Percentiles rank a stretch among this genome's conserved stretches.
phyloP scores from a whole-genome alignment of 2,113 vertebrate species.

The Clupea harengus region DNA sequence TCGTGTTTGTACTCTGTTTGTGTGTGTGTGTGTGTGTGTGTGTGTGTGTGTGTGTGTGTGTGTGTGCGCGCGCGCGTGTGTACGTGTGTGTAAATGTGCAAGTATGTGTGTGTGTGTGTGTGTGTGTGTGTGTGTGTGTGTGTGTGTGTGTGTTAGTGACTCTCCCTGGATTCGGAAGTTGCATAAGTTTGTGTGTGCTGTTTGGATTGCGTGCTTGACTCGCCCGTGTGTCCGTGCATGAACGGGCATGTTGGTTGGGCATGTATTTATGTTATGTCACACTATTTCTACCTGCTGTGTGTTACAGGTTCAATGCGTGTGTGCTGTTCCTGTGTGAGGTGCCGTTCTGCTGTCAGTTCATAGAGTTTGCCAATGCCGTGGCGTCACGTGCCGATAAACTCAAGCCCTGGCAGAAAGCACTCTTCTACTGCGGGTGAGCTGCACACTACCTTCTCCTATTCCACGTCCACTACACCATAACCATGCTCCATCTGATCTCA shows the following conservation, averaged over 20 bases:
- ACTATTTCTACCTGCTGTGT: constrained; percentile 10
- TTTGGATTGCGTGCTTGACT: too few species aligned
- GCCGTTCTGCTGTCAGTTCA: constrained; percentile 95
- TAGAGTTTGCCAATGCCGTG: constrained; percentile 87
- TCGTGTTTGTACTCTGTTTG: background rate
- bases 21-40: background rate
- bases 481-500: background rate
- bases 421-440: constrained; percentile 93
- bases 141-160: background rate
- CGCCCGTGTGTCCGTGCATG: too few species aligned
- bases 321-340: constrained; percentile 90
- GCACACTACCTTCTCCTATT: background rate
- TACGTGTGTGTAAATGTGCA: background rate
- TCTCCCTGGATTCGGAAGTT: background rate
- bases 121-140: background rate
- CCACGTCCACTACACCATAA: too few species aligned
- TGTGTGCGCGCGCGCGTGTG: background rate
- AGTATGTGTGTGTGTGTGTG: background rate
- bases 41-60: background rate
- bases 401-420: constrained; percentile 90
- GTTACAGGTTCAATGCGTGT: constrained; percentile 81
- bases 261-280: background rate
- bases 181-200: background rate
- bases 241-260: too few species aligned
- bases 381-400: constrained; percentile 79